phyloP scores from a whole-genome alignment of 2,113 vertebrate species.

The Silurus asotus region DNA sequence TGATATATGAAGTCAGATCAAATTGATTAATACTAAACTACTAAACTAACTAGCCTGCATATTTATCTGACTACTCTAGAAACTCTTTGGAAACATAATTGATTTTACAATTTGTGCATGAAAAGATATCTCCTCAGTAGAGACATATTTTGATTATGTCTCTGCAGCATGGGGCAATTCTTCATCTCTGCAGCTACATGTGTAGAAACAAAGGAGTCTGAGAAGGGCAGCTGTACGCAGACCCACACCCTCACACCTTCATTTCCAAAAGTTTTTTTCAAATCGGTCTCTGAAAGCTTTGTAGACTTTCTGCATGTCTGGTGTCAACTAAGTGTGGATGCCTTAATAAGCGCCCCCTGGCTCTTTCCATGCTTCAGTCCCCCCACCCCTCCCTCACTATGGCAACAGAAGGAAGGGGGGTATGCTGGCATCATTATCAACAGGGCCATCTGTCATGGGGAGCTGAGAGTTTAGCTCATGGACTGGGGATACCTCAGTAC shows the following conservation, averaged over 20 bases:
- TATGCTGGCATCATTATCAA: constrained; percentile 81
- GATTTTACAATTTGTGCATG: not conserved
- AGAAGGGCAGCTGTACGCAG: constrained; percentile 29
- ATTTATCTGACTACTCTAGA: not conserved
- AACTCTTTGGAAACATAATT: not conserved
- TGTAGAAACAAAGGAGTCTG: constrained; percentile 37
- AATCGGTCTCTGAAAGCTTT: constrained; percentile 48
- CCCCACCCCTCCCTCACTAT: constrained; percentile 70
- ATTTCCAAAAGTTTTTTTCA: constrained; percentile 36
- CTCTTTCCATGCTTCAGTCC: constrained; percentile 60
- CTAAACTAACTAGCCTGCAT: not conserved
- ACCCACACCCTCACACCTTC: constrained; percentile 32
- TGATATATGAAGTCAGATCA: not conserved
- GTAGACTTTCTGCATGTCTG: constrained; percentile 50
- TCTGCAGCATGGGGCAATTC: not conserved
- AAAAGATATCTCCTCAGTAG: not conserved
- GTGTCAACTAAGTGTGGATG: constrained; percentile 51
- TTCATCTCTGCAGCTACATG: constrained; percentile 32
- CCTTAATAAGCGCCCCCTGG: constrained; percentile 52
- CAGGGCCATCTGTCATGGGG: constrained; percentile 82
- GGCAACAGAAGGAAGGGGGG: constrained; percentile 74
- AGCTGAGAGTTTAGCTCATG: constrained; percentile 58
- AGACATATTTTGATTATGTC: not conserved
- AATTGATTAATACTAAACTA: not conserved
- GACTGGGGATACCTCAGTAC: constrained; percentile 40